Percentiles rank a stretch among this genome's conserved stretches.
These are phyloP conservation scores for Sceliomorpha sp. DNA, from an alignment of 2,888 invertebrate genomes.

Conservation along the genomic window DNA sequence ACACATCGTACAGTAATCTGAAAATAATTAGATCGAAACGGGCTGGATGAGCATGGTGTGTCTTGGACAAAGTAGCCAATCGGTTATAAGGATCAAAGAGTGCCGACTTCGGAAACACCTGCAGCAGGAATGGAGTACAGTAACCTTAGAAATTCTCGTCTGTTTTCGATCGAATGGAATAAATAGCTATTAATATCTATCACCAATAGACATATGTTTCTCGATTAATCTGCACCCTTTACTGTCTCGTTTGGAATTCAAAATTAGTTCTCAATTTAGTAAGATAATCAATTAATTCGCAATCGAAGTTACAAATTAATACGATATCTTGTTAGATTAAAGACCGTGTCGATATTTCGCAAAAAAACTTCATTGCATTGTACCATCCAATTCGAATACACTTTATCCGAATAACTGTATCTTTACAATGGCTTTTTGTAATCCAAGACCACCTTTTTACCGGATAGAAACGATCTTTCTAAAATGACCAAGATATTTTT, in stretches of 20 bases:
- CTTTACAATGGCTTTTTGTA: too few relatives aligned
- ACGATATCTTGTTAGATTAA: too few relatives aligned
- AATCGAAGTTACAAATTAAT: conserved; percentile 8
- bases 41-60: conserved; percentile 58
- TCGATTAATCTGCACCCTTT: conserved; percentile 19
- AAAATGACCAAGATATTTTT: too few relatives aligned
- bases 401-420: too few relatives aligned
- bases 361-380: too few relatives aligned
- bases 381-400: too few relatives aligned
- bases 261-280: too few relatives aligned
- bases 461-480: too few relatives aligned
- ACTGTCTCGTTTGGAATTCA: too few relatives aligned
- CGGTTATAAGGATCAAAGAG: conserved; percentile 77
- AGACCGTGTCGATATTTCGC: too few relatives aligned
- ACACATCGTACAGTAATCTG: conserved; percentile 22
- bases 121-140: conserved; percentile 72
- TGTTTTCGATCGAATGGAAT: conserved; percentile 15
- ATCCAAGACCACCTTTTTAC: too few relatives aligned
- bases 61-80: conserved; percentile 76
- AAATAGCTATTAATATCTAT: conserved; percentile 36
- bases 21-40: conserved; percentile 50
- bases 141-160: conserved; percentile 68
- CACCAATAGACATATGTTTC: conserved; percentile 28
- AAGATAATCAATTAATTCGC: too few relatives aligned
- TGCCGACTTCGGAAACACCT: conserved; percentile 80